Conservation (phyloP, 2,888 invertebrate genomes). For the Physocephala rufipes region DNA sequence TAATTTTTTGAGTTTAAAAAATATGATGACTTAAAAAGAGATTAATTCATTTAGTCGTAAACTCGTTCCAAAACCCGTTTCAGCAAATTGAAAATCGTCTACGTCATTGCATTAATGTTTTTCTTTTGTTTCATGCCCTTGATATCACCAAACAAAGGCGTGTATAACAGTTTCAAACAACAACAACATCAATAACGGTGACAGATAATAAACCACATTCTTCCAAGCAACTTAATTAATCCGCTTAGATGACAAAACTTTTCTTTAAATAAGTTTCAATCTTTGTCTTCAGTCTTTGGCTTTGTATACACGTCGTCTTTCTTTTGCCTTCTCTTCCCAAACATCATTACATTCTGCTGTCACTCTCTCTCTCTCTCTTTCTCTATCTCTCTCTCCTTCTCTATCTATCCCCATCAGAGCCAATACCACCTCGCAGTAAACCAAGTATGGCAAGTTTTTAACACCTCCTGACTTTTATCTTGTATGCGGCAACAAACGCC, state of each 20-base stretch:
- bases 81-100: no score
- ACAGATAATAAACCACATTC: slow-evolving; percentile 28
- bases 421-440: background rate
- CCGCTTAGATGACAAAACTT: slow-evolving; percentile 30
- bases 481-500: background rate
- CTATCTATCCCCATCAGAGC: background rate
- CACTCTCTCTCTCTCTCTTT: background rate
- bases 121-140: background rate
- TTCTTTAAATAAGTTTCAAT: slow-evolving; percentile 15
- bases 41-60: no score
- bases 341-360: background rate
- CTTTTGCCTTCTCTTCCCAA: background rate
- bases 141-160: background rate
- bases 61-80: no score
- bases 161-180: background rate
- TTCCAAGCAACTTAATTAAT: slow-evolving; percentile 29
- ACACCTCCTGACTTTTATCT: no score
- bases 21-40: no score
- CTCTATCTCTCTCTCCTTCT: background rate
- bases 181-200: background rate
- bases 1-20: no score
- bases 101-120: background rate
- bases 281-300: no score
- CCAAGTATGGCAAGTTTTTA: slow-evolving; percentile 12
- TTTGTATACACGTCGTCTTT: no score